phyloP scores from a whole-genome alignment of 2,888 invertebrate species.

The Orchestes rusci region DNA sequence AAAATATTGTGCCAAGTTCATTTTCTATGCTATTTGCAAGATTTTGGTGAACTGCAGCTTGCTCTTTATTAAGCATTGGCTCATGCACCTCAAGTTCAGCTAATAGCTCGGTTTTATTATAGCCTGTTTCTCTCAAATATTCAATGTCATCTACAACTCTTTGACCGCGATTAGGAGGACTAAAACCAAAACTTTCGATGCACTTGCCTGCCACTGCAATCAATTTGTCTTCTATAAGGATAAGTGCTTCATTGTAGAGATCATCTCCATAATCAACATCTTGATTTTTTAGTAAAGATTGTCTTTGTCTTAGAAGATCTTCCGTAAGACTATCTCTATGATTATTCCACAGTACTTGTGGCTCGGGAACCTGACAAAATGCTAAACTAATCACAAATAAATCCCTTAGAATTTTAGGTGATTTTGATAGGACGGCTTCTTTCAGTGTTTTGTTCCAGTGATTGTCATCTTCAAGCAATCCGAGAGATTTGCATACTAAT shows the following conservation, averaged over 20 bases:
- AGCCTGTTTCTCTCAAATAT: neutral
- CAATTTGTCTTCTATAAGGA: neutral
- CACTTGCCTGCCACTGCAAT: neutral
- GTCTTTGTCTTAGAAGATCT: constrained; percentile 13
- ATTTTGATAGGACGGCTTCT: constrained; percentile 19
- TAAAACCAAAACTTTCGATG: neutral
- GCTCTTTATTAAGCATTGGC: constrained; percentile 8
- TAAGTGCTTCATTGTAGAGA: neutral
- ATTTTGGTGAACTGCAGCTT: constrained; percentile 3
- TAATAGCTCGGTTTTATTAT: neutral
- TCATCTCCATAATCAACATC: constrained; percentile 1
- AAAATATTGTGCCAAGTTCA: constrained; percentile 7
- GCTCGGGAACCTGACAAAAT: constrained; percentile 26
- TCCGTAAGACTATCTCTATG: constrained; percentile 28
- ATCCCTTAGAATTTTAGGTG: neutral
- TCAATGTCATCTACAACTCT: neutral
- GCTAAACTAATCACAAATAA: constrained; percentile 27
- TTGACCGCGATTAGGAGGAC: neutral
- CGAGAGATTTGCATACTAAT: constrained; percentile 30
- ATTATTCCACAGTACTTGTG: constrained; percentile 27
- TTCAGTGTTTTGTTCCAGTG: constrained; percentile 27
- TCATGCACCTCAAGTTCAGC: neutral
- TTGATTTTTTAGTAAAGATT: neutral
- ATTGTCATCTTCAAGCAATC: constrained; percentile 30
- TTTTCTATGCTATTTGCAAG: constrained; percentile 5